Percentiles rank a stretch among this genome's conserved stretches.
Conservation (phyloP, 2,888 invertebrate species). For the Mythimna albipuncta region DNA sequence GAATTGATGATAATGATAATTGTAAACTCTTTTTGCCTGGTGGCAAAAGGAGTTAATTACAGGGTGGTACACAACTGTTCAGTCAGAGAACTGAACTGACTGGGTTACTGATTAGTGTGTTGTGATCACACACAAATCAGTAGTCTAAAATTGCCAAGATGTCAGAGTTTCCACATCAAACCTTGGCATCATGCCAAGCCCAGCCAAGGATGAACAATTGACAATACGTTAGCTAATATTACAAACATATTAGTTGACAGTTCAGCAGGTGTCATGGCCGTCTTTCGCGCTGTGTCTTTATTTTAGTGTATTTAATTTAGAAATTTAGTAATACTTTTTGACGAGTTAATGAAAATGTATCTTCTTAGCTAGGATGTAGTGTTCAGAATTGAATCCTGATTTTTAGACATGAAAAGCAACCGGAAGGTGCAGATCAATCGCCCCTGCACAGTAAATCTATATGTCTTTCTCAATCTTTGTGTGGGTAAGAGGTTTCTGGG, state of each 20-base stretch:
- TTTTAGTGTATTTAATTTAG: constrained; percentile 4
- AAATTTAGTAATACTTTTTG: constrained; percentile 11
- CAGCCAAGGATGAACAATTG: constrained; percentile 48
- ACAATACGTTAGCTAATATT: constrained; percentile 54
- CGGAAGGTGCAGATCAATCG: no score
- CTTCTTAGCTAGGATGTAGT: neutral
- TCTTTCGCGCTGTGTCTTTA: constrained; percentile 6
- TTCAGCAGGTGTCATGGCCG: constrained; percentile 49
- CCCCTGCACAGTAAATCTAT: no score
- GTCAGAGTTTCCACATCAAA: constrained; percentile 27
- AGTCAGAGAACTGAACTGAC: no score
- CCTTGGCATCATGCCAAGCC: constrained; percentile 40
- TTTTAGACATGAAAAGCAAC: no score
- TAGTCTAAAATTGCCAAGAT: neutral
- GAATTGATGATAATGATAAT: neutral
- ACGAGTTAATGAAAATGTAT: neutral
- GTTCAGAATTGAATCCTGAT: neutral
- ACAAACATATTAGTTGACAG: constrained; percentile 47
- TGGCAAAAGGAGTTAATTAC: no score
- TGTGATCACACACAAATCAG: neutral
- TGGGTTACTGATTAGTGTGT: no score
- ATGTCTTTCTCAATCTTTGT: no score
- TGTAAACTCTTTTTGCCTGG: no score
- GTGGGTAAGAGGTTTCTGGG: no score
- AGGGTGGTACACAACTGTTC: no score